Evolutionary conservation across 1,140 invertebrate genomes (phyloP).

Genomic region (Musca vetustissima): DNA sequence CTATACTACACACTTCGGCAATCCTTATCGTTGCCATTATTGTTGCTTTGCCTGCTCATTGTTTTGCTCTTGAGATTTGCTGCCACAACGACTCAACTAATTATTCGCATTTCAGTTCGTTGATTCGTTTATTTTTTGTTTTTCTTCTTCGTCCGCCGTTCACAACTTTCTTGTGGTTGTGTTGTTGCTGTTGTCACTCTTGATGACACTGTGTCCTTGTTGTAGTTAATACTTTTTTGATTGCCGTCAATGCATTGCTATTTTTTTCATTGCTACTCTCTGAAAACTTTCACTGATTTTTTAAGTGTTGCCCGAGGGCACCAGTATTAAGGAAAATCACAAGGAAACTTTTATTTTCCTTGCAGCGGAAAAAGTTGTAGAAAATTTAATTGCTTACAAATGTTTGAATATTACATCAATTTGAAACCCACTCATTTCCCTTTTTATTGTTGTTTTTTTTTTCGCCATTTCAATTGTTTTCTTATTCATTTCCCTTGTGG

Average conservation of each 20-base stretch:
- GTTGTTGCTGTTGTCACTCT: too few species aligned
- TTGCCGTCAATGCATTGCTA: too few species aligned
- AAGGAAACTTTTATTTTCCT: not conserved
- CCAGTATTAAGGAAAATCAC: not conserved
- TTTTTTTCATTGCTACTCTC: too few species aligned
- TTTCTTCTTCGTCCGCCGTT: not conserved
- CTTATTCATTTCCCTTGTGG: not conserved
- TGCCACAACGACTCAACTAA: not conserved
- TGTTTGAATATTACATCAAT: slow-evolving; percentile 17
- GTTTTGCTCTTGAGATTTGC: not conserved
- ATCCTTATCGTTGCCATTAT: not conserved
- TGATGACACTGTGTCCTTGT: too few species aligned
- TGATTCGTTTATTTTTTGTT: not conserved
- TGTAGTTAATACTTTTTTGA: too few species aligned
- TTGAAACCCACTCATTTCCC: not conserved
- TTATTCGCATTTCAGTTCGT: not conserved
- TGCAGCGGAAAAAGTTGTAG: not conserved
- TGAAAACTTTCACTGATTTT: not conserved
- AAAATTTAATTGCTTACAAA: slow-evolving; percentile 18
- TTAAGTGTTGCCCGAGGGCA: slow-evolving; percentile 1
- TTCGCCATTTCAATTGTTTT: not conserved
- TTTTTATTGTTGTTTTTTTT: not conserved
- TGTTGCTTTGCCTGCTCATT: not conserved
- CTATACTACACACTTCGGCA: not conserved
- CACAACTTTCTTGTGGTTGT: not conserved